Evolutionary conservation across 2,797 vertebrate species (phyloP), one percentile per base, ranked within the genome.

Genomic region (Silurus lanzhouensis): DNA sequence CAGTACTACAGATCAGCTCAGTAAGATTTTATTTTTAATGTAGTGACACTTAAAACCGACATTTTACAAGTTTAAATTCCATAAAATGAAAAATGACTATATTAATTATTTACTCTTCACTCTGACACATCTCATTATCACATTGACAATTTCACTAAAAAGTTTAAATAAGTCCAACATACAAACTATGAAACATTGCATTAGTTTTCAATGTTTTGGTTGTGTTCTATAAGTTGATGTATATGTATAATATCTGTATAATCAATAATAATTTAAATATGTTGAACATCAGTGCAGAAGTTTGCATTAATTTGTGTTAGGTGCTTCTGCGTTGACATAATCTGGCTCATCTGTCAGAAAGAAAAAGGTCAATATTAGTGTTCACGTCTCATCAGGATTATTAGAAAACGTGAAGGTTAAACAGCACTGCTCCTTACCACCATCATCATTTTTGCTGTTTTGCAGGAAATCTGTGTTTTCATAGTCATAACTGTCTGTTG

Each of bases 291-390:
- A 22, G 19, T 61, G 20, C 7, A 38, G 44, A 61, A 14, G 55
- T 22, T 44, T 44, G 58, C 60, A 10, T 74, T 74, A 74, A 5
- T 76, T 10, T 61, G 60, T 6, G 52, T 60, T 7, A 44, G 76
- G n/a, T 38, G 25, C 1, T 0, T 79, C 44, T 66, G 61, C 13
- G 31, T 90, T 91, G 44, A 90, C 86, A 19, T 90, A 90, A 81
- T 89, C 89, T 27, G 83, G 81, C 64, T 91, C 90, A 63, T 90
- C 89, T 90, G 86, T 81, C 74, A 58, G 10, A 58, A 60, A 87
- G 22, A 76, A 14, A 75, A 82, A 74, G n/a, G 15, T 44, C 6
- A 71, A 63, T 8, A 17, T 86, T 12, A 88, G 57, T 1, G 44
- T 70, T 8, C 10, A 0, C 12, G n/a, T 38, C 7, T 15, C 67